Conservation (phyloP, 2,888 invertebrate species). For the Lepidocyrtinus sp. region DNA sequence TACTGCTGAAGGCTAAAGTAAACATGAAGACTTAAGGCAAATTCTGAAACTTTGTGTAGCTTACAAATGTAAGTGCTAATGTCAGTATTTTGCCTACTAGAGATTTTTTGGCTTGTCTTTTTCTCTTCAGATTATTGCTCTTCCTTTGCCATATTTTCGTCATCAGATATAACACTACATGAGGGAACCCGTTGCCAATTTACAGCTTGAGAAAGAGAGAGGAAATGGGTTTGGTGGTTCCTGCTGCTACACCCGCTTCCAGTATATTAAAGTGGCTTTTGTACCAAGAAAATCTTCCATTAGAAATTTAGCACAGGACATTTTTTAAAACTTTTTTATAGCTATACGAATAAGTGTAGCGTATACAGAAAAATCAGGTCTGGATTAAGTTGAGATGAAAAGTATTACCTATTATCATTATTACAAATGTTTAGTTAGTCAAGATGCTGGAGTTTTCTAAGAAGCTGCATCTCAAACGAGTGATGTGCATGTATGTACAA, state of each 20-base stretch:
- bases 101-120: background rate
- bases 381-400: background rate
- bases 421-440: background rate
- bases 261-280: background rate
- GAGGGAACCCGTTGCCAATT: background rate
- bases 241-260: constrained; percentile 18
- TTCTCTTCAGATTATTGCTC: background rate
- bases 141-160: background rate
- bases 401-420: background rate
- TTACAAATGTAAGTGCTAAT: too few relatives aligned
- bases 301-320: background rate
- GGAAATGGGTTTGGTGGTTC: constrained; percentile 30
- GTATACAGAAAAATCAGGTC: background rate
- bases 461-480: too few relatives aligned
- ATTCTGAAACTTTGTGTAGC: too few relatives aligned
- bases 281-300: background rate
- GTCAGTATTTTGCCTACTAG: constrained; percentile 1
- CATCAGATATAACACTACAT: background rate
- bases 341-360: background rate
- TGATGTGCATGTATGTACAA: too few relatives aligned
- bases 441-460: too few relatives aligned
- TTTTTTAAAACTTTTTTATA: background rate
- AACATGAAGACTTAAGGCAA: constrained; percentile 3
- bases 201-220: constrained; percentile 10
- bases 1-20: constrained; percentile 7